Evolutionary conservation across 2,797 vertebrate species (phyloP), one percentile per base, ranked within the genome.

Genomic region (Gobio occitaniae): DNA sequence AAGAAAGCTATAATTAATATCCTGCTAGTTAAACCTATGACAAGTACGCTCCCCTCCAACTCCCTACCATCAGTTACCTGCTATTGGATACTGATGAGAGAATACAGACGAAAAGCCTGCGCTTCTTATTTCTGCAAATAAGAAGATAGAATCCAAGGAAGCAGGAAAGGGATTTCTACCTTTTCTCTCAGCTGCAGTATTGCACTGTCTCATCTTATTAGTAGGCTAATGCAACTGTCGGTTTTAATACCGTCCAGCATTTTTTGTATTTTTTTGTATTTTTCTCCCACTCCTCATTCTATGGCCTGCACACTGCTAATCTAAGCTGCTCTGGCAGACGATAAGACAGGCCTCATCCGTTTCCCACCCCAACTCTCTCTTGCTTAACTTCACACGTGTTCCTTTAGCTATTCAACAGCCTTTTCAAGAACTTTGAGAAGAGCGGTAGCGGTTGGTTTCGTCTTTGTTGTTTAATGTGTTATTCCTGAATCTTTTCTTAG

Each of bases 191-290:
- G 25, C 86, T 68, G 92, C 91, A 89, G 92, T 93, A 93, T 94
- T 94, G 93, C 92, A 91, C 94, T 93, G 93, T 94, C 95, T 93
- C 91, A 92, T 94, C 92, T 92, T 93, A 93, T 95, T 95, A 95
- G 93, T 92, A 93, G 91, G 92, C 93, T 94, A 95, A 95, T 95
- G 92, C 93, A 93, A 94, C 93, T 96, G 94, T 95, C 94, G 94
- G 94, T 95, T 95, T 94, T 94, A 93, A 95, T 95, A 93, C 92
- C 90, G 87, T 88, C 88, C 92, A 95, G 93, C 94, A 94, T 94
- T 93, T 94, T 93, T 93, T 94, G 92, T 92, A 69, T 88, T 83
- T 86, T 83, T 19, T 66, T 61, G 25, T 50, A 59, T 50, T 50
- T 29, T 9, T 78, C 10, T 32, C 78, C 68, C 91, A 89, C 85